Percentiles rank a stretch among this genome's conserved stretches.
Conservation (phyloP, 2,113 vertebrate species). For the Bothrops jararaca region DNA sequence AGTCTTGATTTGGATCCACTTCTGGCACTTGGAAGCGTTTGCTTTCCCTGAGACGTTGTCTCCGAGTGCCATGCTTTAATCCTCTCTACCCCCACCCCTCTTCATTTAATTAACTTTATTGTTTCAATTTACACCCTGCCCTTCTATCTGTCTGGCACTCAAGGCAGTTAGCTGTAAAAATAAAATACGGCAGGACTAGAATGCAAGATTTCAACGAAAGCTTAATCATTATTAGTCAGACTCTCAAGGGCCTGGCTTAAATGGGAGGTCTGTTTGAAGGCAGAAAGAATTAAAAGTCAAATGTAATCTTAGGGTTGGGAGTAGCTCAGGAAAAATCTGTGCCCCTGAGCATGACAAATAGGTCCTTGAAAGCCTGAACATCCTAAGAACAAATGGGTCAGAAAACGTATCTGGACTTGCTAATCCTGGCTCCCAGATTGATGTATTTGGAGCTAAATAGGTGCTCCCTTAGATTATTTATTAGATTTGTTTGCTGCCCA, state of each 20-base stretch:
- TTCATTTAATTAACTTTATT: background rate
- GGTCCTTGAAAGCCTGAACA: background rate
- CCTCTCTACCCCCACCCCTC: background rate
- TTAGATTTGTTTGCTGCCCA: background rate
- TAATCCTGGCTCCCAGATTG: background rate
- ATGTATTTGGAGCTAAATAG: background rate
- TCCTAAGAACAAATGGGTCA: background rate
- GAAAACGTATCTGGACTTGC: background rate
- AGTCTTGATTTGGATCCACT: background rate
- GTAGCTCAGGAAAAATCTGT: background rate
- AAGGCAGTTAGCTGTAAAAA: background rate
- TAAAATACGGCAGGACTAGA: background rate
- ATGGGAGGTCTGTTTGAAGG: background rate
- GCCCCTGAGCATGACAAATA: background rate
- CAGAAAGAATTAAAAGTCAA: background rate
- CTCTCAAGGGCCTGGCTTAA: background rate
- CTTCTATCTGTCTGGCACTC: background rate
- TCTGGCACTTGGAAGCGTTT: background rate
- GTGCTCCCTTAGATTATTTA: background rate
- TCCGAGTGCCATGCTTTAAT: background rate
- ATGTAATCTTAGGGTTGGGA: background rate
- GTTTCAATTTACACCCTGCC: background rate
- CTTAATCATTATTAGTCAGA: background rate
- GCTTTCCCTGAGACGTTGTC: background rate
- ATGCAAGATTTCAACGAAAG: background rate